Evolutionary conservation across 2,888 invertebrate species (phyloP), one percentile per base, ranked within the genome.

Genomic region (Orgyia antiqua): DNA sequence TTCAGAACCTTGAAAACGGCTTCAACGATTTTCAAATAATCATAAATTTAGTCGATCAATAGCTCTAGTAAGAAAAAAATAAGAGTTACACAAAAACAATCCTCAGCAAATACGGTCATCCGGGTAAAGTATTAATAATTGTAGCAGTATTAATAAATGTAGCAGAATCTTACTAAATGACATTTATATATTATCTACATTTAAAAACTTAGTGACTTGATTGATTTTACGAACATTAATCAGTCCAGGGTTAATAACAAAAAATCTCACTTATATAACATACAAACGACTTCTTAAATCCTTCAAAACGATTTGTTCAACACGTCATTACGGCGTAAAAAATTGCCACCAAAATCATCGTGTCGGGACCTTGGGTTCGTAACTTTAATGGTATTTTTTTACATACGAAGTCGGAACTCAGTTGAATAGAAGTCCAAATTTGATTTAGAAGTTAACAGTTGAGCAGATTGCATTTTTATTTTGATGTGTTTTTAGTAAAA

Each of bases 301-400:
- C 59, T 53, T 52, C 55, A 56, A 58, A 67, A 39, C 68, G 60
- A 67, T 76, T 67, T 72, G 73, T 72, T 67, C 55, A 63, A 46
- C 58, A 32, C 67, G 58, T 68, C 66, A 71, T 72, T 73, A 28
- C 29, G 39, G 30, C 40, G 39, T 13, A 53, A 58, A 63, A 65
- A 66, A 62, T 60, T 44, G 58, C 57, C 27, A 31, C 31, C 35
- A 18, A 27, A 23, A 24, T 45, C 36, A 51, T 38, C 37, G 44
- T 35, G 34, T 9, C 10, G n/a, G 53, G 65, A 50, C 63, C 66
- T 68, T 70, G 64, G 53, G 42, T 47, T 50, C 39, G 42, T 72
- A 73, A 74, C 70, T 59, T 57, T 49, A n/a, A 52, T 59, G 41
- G 45, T 58, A 70, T 70, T 74, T 72, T 74, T 23, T 67, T 42